These are phyloP conservation scores for Columba livia DNA, from an alignment of 2,113 vertebrate genomes.

Conservation along the genomic window DNA sequence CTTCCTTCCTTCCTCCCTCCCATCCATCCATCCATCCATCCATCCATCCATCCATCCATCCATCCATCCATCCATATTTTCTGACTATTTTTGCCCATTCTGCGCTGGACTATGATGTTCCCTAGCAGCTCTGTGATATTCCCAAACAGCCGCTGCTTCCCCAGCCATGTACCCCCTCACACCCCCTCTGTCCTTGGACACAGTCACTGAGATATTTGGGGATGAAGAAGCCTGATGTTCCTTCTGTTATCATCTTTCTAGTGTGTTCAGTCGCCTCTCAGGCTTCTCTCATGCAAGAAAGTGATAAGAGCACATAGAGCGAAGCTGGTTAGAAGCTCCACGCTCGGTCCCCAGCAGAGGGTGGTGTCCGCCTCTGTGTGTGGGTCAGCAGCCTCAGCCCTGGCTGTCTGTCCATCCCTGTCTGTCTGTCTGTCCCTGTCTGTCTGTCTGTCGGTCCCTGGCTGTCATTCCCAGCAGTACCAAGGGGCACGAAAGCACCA, in stretches of 20 bases:
- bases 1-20: too few relatives aligned
- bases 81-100: not conserved
- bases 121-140: accelerated
- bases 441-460: not conserved
- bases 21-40: too few relatives aligned
- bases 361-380: slow-evolving; percentile 8
- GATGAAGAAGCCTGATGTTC: accelerated
- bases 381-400: not conserved
- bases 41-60: too few relatives aligned
- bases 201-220: accelerated
- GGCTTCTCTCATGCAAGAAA: not conserved
- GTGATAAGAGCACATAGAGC: accelerated
- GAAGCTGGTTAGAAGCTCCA: accelerated
- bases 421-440: not conserved
- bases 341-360: slow-evolving; percentile 44
- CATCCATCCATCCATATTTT: too few relatives aligned
- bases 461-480: not conserved
- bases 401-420: not conserved
- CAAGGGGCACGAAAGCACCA: not conserved
- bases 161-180: accelerated
- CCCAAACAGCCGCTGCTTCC: not conserved
- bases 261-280: accelerated
- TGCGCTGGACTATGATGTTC: not conserved
- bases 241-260: not conserved
- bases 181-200: accelerated